Conservation (phyloP, 2,113 vertebrate species). For the Myiozetetes cayanensis region DNA sequence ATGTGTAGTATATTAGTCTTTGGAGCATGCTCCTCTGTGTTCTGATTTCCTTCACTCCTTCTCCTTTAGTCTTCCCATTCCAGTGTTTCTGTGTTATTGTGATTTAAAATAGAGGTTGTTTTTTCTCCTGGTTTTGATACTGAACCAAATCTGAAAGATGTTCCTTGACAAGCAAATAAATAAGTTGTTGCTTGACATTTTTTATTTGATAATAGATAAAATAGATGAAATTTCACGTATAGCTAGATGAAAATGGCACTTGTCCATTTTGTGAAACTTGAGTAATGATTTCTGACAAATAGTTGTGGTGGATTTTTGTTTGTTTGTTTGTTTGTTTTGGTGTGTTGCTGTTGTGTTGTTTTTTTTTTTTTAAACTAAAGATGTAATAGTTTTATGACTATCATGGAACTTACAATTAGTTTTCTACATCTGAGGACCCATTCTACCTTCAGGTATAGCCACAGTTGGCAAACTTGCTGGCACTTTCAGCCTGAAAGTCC, state of each 20-base stretch:
- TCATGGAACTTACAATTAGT: not conserved
- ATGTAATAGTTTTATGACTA: not conserved
- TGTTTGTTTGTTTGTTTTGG: too few relatives aligned
- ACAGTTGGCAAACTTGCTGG: not conserved
- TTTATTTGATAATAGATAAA: not conserved
- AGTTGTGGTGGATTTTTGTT: too few relatives aligned
- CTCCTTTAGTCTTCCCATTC: not conserved
- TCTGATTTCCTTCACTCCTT: not conserved
- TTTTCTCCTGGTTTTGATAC: not conserved
- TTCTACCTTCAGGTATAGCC: not conserved
- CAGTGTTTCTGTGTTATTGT: not conserved
- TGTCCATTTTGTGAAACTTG: not conserved
- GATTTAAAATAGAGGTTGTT: not conserved
- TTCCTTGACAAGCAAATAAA: not conserved
- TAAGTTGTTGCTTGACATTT: not conserved
- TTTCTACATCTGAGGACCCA: not conserved
- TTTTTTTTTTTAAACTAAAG: not conserved
- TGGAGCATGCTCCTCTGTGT: not conserved
- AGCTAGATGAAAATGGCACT: not conserved
- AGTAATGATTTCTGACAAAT: not conserved
- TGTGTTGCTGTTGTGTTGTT: too few relatives aligned
- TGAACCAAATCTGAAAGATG: not conserved
- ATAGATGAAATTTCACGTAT: not conserved
- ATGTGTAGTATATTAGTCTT: not conserved
- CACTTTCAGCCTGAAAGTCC: not conserved